Base-by-base conservation (phyloP, 2,113 vertebrate species). In the Apodemus speciosus region DNA sequence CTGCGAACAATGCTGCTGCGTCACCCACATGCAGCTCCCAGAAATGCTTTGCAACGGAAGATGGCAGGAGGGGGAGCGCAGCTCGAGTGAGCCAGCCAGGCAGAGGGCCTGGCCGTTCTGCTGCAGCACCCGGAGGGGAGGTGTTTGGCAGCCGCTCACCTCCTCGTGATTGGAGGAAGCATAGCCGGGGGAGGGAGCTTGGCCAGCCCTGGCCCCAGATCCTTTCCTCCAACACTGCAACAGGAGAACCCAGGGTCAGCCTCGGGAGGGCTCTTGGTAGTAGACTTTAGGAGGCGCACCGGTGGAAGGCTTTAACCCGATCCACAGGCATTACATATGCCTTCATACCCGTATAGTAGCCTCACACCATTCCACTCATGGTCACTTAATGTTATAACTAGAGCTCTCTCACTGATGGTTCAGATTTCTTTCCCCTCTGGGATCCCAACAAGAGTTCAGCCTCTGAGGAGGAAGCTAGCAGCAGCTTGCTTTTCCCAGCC, bases 21-120 rank as follows among this genome's bases (percentile, higher is more conserved):
- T 98, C 98, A 98, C 98, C 98, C 98, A 98, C 98, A 98, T 98
- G 98, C 98, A 98, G 98, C 97, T 98, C 98, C 98, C 98, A 98
- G 98, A 98, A 98, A 97, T 98, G 98, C 98, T 98, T 98, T 98
- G 98, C 98, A 98, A 97, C 98, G 98, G 98, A 98, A 98, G 98
- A 98, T 97, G 98, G 98, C 98, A 98, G 97, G 96, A 97, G 97
- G 97, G 97, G 97, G 97, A 97, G 95, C 97, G 40, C 95, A 96
- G 94, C 95, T 95, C 85, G 90, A 92, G 90, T 96, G 95, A 93
- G 93, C 94, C 73, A 93, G 96, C 92, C 92, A 95, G 96, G 93
- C 96, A 91, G 95, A 97, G 96, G 97, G 98, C 98, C 97, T 96
- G 95, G 97, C 97, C 88, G 97, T 97, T 97, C 97, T 98, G 98